Conservation (phyloP, 2,113 vertebrate genomes). For the Fukomys damarensis region DNA sequence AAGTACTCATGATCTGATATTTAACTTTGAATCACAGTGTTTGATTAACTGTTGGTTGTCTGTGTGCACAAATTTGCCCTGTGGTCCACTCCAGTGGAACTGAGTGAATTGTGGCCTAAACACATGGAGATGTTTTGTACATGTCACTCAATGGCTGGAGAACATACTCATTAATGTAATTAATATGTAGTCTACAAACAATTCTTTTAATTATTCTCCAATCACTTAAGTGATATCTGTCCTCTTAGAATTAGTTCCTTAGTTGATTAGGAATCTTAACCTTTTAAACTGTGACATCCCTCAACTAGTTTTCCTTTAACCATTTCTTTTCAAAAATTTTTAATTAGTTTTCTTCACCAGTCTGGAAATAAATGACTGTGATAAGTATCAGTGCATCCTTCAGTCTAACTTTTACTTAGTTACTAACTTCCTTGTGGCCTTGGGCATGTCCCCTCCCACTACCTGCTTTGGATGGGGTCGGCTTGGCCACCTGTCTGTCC, state of each 20-base stretch:
- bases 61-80: not conserved
- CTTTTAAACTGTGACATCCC: not conserved
- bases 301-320: not conserved
- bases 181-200: not conserved
- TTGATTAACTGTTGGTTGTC: not conserved
- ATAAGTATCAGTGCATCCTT: not conserved
- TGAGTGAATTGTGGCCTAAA: not conserved
- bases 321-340: constrained; percentile 14
- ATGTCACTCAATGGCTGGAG: not conserved
- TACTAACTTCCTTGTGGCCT: not conserved
- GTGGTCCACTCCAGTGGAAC: rapidly evolving
- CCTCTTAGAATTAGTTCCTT: not conserved
- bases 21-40: not conserved
- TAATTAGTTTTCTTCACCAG: not conserved
- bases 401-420: not conserved
- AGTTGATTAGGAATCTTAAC: not conserved
- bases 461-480: not conserved
- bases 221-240: not conserved
- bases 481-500: rapidly evolving
- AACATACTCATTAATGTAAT: not conserved
- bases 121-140: not conserved
- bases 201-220: not conserved
- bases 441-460: not conserved
- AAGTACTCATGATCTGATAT: not conserved
- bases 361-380: not conserved